Evolutionary conservation across 2,888 invertebrate genomes (phyloP).

Genomic region (Mesorhabditis belari): DNA sequence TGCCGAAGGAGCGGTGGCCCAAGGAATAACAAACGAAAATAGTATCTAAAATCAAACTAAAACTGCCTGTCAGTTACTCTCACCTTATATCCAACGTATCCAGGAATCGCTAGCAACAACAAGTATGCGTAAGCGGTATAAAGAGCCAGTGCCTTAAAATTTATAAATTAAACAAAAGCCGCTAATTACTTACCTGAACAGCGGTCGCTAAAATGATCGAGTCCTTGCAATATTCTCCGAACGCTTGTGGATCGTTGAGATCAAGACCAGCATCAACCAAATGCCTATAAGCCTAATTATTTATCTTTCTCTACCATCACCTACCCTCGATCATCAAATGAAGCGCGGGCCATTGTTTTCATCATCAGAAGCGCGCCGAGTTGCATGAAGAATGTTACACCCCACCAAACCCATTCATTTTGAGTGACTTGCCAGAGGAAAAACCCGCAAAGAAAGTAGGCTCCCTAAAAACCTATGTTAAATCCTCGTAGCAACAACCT

Average conservation of each 20-base stretch:
- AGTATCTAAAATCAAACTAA: constrained; percentile 69
- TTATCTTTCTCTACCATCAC: constrained; percentile 8
- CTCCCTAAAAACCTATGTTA: constrained; percentile 7
- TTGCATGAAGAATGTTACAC: constrained; percentile 24
- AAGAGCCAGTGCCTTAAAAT: constrained; percentile 71
- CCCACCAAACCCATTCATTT: constrained; percentile 14
- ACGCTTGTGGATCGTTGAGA: constrained; percentile 89
- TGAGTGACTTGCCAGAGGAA: constrained; percentile 12
- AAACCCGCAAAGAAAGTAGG: constrained; percentile 16
- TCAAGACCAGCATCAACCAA: constrained; percentile 82
- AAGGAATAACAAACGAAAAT: constrained; percentile 80
- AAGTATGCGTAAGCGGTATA: constrained; percentile 85
- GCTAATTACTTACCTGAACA: constrained; percentile 68
- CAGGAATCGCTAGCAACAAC: constrained; percentile 68
- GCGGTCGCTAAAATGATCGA: constrained; percentile 70
- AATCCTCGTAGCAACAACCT: constrained; percentile 1
- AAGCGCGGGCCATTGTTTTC: constrained; percentile 24
- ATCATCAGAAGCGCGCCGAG: constrained; percentile 34
- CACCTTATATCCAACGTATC: constrained; percentile 32
- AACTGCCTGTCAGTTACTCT: constrained; percentile 54
- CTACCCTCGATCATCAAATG: background rate
- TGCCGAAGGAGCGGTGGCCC: constrained; percentile 70
- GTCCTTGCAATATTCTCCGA: constrained; percentile 75
- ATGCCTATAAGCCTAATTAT: constrained; percentile 21
- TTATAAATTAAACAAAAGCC: constrained; percentile 75